Base-by-base conservation (phyloP, 2,888 invertebrate species). In the Volucella inflata region DNA sequence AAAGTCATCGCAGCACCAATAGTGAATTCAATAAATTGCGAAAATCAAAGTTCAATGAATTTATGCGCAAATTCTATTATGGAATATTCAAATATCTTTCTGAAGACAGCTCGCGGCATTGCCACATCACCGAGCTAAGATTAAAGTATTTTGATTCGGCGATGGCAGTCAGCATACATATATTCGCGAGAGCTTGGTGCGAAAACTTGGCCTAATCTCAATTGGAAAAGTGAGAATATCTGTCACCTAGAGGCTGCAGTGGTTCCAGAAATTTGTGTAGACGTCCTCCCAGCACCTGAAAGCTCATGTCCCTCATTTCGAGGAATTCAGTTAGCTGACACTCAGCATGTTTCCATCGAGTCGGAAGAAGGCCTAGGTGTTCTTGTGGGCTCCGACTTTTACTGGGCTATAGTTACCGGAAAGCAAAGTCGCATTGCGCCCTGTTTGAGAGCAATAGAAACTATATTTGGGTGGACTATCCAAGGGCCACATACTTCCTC, bases 161-260 rank as follows among this genome's bases (percentile, higher is more conserved):
- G 71, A 70, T 8, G 62, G 62, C 17, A 70, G 53, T 70, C 67
- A 62, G 21, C 46, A 59, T 21, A 38, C 77, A 8, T 68, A 51
- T 53, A 55, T 70, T 38, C 38, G 55, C 14, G 68, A 67, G 30
- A 59, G 59, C 11, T 17, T 76, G 2, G 76, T 50, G 11, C 42
- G 44, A 36, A 67, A 62, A 48, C 68, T 68, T 38, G 46, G 51
- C n/a, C 12, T 77, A 59, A 71, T 60, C 9, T 3, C 50, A 48
- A 40, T 65, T 21, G 57, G 75, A 11, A 17, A 64, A 44, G 64
- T 74, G n/a, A 62, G 10, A 0, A 53, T 74, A 1, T 53, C 64
- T 0, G 57, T 75, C 9, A 57, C 65, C 2, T 55, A 53, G 0
- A n/a, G 70, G 68, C 30, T 57, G 74, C 21, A 64, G 57, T 3